A percentile compares a stretch with the other conserved stretches of the same genome.
phyloP scores from a whole-genome alignment of 2,113 vertebrate species.

The Psittacus erithacus region DNA sequence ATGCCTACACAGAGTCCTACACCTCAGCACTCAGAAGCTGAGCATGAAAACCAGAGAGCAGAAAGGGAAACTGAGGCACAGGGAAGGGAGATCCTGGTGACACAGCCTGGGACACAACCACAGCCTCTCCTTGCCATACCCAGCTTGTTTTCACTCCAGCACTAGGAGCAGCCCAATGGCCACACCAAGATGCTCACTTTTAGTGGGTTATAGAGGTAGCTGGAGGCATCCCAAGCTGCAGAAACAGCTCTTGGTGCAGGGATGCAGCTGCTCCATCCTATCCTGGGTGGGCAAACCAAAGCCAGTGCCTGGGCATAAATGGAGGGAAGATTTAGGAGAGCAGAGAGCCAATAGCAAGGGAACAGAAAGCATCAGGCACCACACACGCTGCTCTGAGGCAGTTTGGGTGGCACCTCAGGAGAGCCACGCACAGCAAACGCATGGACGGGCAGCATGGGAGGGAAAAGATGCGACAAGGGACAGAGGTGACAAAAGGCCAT shows the following conservation, averaged over 20 bases:
- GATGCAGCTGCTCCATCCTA: neutral
- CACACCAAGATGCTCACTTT: rapidly evolving
- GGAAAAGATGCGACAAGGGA: rapidly evolving
- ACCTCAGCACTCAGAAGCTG: neutral
- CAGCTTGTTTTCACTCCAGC: rapidly evolving
- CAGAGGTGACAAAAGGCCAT: rapidly evolving
- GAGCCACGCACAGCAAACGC: rapidly evolving
- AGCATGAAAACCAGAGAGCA: neutral
- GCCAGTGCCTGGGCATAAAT: rapidly evolving
- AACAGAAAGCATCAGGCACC: neutral
- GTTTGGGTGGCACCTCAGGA: rapidly evolving
- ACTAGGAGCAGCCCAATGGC: neutral
- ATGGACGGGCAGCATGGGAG: rapidly evolving
- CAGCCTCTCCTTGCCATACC: neutral
- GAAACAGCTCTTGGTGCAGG: rapidly evolving
- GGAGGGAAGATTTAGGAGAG: neutral
- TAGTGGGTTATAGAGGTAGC: rapidly evolving
- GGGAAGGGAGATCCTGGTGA: neutral
- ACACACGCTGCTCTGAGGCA: rapidly evolving
- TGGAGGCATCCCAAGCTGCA: neutral
- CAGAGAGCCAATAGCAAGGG: neutral
- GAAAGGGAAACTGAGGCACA: neutral
- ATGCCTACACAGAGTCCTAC: neutral
- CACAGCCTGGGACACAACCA: neutral
- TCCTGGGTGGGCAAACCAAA: rapidly evolving